Percentiles rank a stretch among this genome's conserved stretches.
Conservation (phyloP, 2,888 invertebrate genomes). For the Leucozona laternaria region DNA sequence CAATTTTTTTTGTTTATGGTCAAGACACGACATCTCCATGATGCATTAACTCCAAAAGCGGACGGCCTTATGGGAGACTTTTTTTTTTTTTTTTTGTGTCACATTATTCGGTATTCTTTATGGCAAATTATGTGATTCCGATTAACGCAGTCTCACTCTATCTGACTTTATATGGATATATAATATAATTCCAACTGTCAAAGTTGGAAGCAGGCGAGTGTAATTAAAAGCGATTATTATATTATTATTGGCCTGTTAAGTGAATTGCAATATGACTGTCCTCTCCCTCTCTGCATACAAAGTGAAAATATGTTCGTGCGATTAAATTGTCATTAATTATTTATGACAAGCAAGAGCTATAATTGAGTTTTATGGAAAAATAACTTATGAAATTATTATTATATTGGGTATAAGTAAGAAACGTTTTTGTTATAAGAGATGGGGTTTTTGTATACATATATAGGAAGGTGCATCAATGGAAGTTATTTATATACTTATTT, state of each 20-base stretch:
- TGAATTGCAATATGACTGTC: slow-evolving; percentile 64
- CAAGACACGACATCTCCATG: slow-evolving; percentile 42
- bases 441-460: no score
- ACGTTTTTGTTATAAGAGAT: slow-evolving; percentile 19
- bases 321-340: slow-evolving; percentile 74
- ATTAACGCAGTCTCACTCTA: slow-evolving; percentile 44
- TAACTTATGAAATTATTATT: slow-evolving; percentile 55
- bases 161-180: slow-evolving; percentile 16
- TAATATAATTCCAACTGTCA: slow-evolving; percentile 18
- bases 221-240: slow-evolving; percentile 74
- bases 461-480: slow-evolving; percentile 20
- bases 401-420: slow-evolving; percentile 38
- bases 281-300: background rate
- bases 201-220: slow-evolving; percentile 34
- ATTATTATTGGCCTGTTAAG: slow-evolving; percentile 76
- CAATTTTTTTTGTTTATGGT: slow-evolving; percentile 56
- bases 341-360: slow-evolving; percentile 67
- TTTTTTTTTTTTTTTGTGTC: background rate
- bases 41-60: slow-evolving; percentile 11
- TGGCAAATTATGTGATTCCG: slow-evolving; percentile 62
- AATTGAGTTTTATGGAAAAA: slow-evolving; percentile 74
- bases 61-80: background rate
- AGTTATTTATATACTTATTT: slow-evolving; percentile 38
- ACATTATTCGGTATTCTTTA: slow-evolving; percentile 31
- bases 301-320: slow-evolving; percentile 73